Base-by-base conservation (phyloP, 2,797 vertebrate species). In the Potorous gilbertii region DNA sequence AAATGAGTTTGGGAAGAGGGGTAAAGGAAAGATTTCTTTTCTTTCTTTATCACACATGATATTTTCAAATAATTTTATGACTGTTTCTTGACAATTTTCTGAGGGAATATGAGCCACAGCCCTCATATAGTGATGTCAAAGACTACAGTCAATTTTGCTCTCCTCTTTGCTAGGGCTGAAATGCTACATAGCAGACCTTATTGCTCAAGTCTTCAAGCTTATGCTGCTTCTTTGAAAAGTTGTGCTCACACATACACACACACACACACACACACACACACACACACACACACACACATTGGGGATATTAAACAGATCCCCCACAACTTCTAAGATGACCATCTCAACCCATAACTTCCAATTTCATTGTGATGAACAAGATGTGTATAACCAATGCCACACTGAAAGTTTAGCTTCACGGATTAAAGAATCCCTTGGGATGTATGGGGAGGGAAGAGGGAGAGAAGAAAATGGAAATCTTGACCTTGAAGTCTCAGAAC, bases 381-480 rank as follows among this genome's bases (percentile, higher is more conserved):
- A 14, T 21, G 29, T 62, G 28, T 56, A 46, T 93, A 93, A 89
- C 40, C 54, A 92, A 21, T 87, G 27, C 28, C 40, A 66, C 0
- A 87, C 4, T 28, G n/a, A 40, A 46, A 81, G 21, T 31, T 96
- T 29, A 87, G 28, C 0, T 4, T 0, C 2, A 81, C 90, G 3
- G 2, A 14, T 93, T 56, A 94, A 94, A 0, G 90, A 95, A 90
- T 9, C 81, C 93, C 1, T 21, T 34, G 92, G 3, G 10, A 92
- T 66, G 10, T 8, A 21, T 13, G 16, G n/a, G 74, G 21, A 9
- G 62, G 28, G 40, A 46, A 46, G 8, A 57, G 92, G 97, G 52
- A 87, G 96, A n/a, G 27, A 50, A 18, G 91, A 93, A 96, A 93
- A 74, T 40, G 89, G 40, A 8, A 56, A 92, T 1, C 52, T 1